Evolutionary conservation across 2,797 vertebrate species (phyloP).

Genomic region (Pygocentrus nattereri): DNA sequence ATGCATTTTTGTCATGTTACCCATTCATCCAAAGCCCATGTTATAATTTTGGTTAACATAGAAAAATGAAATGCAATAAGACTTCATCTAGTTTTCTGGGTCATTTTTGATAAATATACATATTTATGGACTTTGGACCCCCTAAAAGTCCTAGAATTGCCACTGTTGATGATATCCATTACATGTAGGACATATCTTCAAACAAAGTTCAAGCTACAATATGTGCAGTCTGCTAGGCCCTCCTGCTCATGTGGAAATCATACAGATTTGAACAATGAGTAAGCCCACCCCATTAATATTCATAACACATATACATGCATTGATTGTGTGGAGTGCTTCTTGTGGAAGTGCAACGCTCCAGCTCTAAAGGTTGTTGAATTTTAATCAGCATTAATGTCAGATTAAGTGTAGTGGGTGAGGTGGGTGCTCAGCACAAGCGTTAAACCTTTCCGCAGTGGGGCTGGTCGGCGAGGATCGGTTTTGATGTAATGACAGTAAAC

Average conservation of each 20-base stretch:
- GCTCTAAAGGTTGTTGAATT: conserved; percentile 53
- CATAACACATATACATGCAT: conserved; percentile 6
- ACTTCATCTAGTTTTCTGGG: too few relatives aligned
- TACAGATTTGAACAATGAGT: conserved; percentile 17
- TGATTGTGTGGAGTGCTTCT: conserved; percentile 33
- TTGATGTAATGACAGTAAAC: conserved; percentile 67
- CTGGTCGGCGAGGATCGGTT: conserved; percentile 41
- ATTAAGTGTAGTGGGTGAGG: conserved; percentile 53
- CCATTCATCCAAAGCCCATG: too few relatives aligned
- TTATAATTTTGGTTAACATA: too few relatives aligned
- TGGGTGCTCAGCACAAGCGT: conserved; percentile 42
- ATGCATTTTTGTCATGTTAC: too few relatives aligned
- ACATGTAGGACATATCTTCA: neutral
- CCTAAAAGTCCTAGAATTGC: too few relatives aligned
- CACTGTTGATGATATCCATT: too few relatives aligned
- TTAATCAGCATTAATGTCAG: conserved; percentile 65
- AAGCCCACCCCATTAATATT: conserved; percentile 26
- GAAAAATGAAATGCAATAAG: too few relatives aligned
- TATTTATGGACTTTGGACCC: too few relatives aligned
- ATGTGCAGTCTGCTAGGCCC: neutral
- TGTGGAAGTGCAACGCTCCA: conserved; percentile 9
- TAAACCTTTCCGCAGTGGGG: conserved; percentile 45
- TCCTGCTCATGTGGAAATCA: conserved; percentile 11
- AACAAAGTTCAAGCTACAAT: neutral
- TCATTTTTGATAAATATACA: too few relatives aligned